Base-by-base conservation (phyloP, 2,113 vertebrate species). In the Oxygymnocypris stewartii region DNA sequence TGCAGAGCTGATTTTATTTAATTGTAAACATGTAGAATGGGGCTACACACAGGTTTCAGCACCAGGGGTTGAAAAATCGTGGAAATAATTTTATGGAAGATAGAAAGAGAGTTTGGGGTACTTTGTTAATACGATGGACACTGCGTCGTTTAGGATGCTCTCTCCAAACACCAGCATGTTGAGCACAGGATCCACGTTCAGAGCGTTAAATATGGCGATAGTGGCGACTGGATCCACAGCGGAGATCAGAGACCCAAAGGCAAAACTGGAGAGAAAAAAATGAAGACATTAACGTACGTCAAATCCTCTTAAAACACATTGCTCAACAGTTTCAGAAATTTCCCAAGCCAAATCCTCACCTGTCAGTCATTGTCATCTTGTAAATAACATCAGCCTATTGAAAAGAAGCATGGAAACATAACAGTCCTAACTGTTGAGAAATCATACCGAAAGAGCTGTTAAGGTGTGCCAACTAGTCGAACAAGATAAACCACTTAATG, bases 161-260 rank as follows among this genome's bases (percentile, higher is more conserved):
- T 99, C 98, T 35, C 98, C 98, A 85, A 99, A 99, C 87, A 99
- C 98, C 94, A 99, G 88, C 98, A 99, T 99, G 92, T 99, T 98
- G 69, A 99, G 97, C 69, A 99, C 98, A 0, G 98, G 98, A 93
- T 99, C 98, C 89, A 99, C 97, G 1, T 99, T 98, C 51, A 99
- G 97, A 0, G 98, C 98, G 18, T 98, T 99, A 92, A 99, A 99
- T 93, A 99, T 99, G 44, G 98, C 98, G 69, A 99, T 99, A 47
- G 98, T 99, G 40, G 98, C 98, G 61, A 99, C 98, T 0, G 98
- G 98, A 81, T 99, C 98, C 42, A 99, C 98, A 0, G 98, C 98
- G 14, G 98, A 99, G 92, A 99, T 99, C n/a, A 99, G 93, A 42
- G 98, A 99, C 81, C 98, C 98, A 2, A 99, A 99, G 0, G 98